A percentile compares a stretch with the other conserved stretches of the same genome.
These are phyloP conservation scores for Trissolcus basalis DNA, from an alignment of 1,140 invertebrate species.

Conservation along the genomic window DNA sequence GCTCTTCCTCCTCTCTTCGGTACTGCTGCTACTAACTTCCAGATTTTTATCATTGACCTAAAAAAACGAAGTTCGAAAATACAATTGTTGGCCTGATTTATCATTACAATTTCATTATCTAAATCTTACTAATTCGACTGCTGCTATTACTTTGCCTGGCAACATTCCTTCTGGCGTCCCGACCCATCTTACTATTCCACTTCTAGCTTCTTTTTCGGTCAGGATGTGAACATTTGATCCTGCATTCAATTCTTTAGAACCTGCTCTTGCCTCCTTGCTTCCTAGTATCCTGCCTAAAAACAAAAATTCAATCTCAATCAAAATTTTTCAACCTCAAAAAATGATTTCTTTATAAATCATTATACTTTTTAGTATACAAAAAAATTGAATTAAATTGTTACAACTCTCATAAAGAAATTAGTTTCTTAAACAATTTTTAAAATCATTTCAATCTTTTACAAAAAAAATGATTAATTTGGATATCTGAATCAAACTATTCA, in stretches of 20 bases:
- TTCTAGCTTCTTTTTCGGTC: conserved; percentile 77
- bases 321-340: no score
- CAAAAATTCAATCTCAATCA: conserved; percentile 4
- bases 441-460: no score
- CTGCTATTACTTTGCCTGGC: conserved; percentile 79
- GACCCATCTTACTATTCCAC: conserved; percentile 93
- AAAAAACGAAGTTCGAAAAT: not conserved
- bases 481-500: no score
- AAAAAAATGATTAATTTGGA: no score
- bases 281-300: conserved; percentile 63
- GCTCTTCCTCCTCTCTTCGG: conserved; percentile 82
- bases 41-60: conserved; percentile 58
- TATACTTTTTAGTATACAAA: no score
- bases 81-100: not conserved
- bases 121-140: conserved; percentile 80
- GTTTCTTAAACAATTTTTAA: no score
- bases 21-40: conserved; percentile 64
- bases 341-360: no score
- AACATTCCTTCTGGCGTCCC: conserved; percentile 77
- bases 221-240: conserved; percentile 85
- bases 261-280: conserved; percentile 68
- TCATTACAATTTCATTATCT: not conserved
- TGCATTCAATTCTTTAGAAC: conserved; percentile 79
- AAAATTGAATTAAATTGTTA: no score
- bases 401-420: no score